phyloP scores from a whole-genome alignment of 2,888 invertebrate genomes.

The Macaria notata region DNA sequence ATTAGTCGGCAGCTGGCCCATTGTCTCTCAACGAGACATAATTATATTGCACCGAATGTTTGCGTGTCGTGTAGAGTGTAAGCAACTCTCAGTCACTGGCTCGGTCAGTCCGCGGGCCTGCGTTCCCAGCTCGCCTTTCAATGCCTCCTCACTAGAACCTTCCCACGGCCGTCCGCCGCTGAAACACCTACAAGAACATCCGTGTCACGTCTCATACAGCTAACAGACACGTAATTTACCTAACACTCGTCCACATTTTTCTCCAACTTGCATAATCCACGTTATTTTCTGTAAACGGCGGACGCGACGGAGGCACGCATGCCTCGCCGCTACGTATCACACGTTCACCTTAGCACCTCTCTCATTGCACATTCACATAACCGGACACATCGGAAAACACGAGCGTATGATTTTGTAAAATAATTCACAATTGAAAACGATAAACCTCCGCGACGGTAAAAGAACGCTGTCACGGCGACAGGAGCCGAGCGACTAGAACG shows the following conservation, averaged over 20 bases:
- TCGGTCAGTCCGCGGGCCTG: no score
- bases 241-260: slow-evolving; percentile 74
- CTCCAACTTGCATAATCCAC: slow-evolving; percentile 79
- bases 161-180: slow-evolving; percentile 31
- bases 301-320: slow-evolving; percentile 70
- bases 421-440: slow-evolving; percentile 71
- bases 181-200: slow-evolving; percentile 38
- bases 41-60: slow-evolving; percentile 24
- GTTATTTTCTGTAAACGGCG: slow-evolving; percentile 77
- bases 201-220: slow-evolving; percentile 36
- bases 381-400: slow-evolving; percentile 54
- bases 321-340: slow-evolving; percentile 48
- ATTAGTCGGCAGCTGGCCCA: slow-evolving; percentile 22
- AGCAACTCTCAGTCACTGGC: no score
- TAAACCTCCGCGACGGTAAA: slow-evolving; percentile 58
- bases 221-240: slow-evolving; percentile 61
- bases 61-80: slow-evolving; percentile 10
- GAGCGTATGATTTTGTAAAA: slow-evolving; percentile 63
- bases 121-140: not conserved
- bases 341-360: slow-evolving; percentile 51
- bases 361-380: slow-evolving; percentile 56
- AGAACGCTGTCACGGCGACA: slow-evolving; percentile 74
- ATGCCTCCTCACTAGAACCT: not conserved
- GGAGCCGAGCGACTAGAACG: slow-evolving; percentile 70
- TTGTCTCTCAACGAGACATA: slow-evolving; percentile 20